Base-by-base conservation (phyloP, 2,888 invertebrate genomes). In the Nephrocerus scutellatus region DNA sequence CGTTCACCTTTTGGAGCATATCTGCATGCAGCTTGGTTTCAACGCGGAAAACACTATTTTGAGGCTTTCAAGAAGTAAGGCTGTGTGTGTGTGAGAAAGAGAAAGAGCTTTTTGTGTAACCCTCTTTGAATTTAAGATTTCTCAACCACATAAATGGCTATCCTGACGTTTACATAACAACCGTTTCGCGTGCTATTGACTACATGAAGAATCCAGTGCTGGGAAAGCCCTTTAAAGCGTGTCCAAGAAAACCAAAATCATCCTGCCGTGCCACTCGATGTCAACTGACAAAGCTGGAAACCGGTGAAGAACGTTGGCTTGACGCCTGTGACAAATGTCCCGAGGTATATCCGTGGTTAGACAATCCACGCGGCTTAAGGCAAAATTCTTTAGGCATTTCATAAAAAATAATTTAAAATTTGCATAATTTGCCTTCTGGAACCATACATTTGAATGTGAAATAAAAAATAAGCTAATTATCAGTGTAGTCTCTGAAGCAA, bases 1-100 rank as follows among this genome's bases (percentile, higher is more conserved):
- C 70, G 75, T 1, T 76, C 83, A 5, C 83, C 82, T 0, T 80
- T 80, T 54, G 79, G 80, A 2, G 72, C 81, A 51, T 80, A 73
- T 56, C 61, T 80, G 31, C 82, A 82, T 55, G 76, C 80, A 4
- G 74, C 75, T 5, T 80, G 80, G 77, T 78, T 80, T 51, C 37
- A 72, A 2, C 57, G 57, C 18, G 63, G 71, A 39, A 67, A 70
- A 9, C 70, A 71, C 16, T 60, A 74, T 22, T 62, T 67, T 7
- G 58, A 63, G 1, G 80, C 77, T 2, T 72, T 75, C 22, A 56
- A 60, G 9, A 68, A 72, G 52, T 63, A 38, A 41, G 54, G 48
- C 3, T 6, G 3, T 6, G 10, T 37, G n/a, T 14, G 7, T 9
- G 15, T 10, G 14, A 5, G 5, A 15, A 14, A 8, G 10, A 14